Evolutionary conservation across 2,888 invertebrate species (phyloP).

Genomic region (Drosophila hamatofila): DNA sequence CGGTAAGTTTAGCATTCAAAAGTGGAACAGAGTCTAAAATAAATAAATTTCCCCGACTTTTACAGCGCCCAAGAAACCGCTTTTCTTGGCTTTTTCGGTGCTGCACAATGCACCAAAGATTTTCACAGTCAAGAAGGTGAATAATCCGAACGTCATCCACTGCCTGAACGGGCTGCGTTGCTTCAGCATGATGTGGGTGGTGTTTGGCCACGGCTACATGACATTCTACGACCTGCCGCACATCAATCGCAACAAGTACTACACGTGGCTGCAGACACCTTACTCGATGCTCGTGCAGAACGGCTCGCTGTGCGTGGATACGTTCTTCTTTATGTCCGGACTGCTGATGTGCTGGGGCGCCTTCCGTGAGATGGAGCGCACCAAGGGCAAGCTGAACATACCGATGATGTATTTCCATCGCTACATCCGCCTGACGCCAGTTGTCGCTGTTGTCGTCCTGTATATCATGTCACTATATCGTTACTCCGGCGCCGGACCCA

Average conservation of each 20-base stretch:
- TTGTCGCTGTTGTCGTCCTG: constrained; percentile 86
- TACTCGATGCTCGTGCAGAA: constrained; percentile 84
- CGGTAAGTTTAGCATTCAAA: constrained; percentile 60
- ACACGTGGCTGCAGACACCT: constrained; percentile 81
- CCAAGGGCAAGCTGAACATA: constrained; percentile 83
- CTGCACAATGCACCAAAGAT: constrained; percentile 85
- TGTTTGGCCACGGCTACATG: constrained; percentile 85
- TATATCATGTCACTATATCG: constrained; percentile 86
- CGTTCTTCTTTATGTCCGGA: constrained; percentile 88
- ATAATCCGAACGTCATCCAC: constrained; percentile 84
- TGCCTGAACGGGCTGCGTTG: constrained; percentile 86
- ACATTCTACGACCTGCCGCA: constrained; percentile 83
- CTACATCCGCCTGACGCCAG: constrained; percentile 86
- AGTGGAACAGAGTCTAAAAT: background rate
- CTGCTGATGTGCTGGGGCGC: constrained; percentile 86
- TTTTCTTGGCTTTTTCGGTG: constrained; percentile 84
- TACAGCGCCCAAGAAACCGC: constrained; percentile 71
- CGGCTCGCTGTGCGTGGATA: constrained; percentile 87
- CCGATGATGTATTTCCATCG: constrained; percentile 85
- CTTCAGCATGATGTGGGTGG: constrained; percentile 86
- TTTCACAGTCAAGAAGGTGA: constrained; percentile 80
- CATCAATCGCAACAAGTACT: constrained; percentile 78
- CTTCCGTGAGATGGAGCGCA: constrained; percentile 84
- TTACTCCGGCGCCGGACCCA: constrained; percentile 86
- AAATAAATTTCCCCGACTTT: background rate